Conservation (phyloP, 2,888 invertebrate genomes). For the Drosophila imparisetae region DNA sequence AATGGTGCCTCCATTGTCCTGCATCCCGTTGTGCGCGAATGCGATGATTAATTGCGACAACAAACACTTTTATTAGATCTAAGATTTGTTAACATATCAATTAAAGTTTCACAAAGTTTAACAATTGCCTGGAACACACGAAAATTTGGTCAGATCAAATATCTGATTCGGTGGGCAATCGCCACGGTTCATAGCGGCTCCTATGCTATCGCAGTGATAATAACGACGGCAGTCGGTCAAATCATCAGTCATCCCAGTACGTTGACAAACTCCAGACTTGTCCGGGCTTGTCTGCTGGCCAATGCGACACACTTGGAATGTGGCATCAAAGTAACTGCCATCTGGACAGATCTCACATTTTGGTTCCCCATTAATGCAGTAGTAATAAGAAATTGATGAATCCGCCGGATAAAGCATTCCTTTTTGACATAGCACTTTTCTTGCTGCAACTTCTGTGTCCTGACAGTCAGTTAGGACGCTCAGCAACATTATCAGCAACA, state of each 20-base stretch:
- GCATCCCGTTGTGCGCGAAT: constrained; percentile 87
- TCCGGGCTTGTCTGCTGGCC: constrained; percentile 8
- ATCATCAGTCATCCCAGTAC: constrained; percentile 70
- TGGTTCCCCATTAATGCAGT: constrained; percentile 30
- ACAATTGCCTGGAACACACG: constrained; percentile 51
- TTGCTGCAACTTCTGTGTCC: neutral
- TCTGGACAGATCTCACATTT: constrained; percentile 31
- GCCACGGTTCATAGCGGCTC: constrained; percentile 35
- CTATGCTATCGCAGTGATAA: constrained; percentile 73
- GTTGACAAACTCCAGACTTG: constrained; percentile 29
- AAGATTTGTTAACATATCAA: constrained; percentile 45
- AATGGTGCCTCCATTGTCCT: constrained; percentile 87
- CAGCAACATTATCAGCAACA: constrained; percentile 8
- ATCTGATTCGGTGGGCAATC: constrained; percentile 39
- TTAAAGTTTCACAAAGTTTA: constrained; percentile 35
- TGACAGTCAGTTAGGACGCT: neutral
- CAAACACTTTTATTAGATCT: constrained; percentile 25
- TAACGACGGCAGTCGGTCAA: constrained; percentile 74
- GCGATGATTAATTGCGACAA: constrained; percentile 66
- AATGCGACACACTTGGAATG: constrained; percentile 36
- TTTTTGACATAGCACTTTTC: constrained; percentile 7
- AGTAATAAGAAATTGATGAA: constrained; percentile 12
- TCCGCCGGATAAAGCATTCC: constrained; percentile 37
- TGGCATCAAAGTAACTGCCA: constrained; percentile 54
- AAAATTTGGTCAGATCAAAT: constrained; percentile 30